phyloP scores from a whole-genome alignment of 1,140 invertebrate species.

The Macrotrachela quadricornifera region DNA sequence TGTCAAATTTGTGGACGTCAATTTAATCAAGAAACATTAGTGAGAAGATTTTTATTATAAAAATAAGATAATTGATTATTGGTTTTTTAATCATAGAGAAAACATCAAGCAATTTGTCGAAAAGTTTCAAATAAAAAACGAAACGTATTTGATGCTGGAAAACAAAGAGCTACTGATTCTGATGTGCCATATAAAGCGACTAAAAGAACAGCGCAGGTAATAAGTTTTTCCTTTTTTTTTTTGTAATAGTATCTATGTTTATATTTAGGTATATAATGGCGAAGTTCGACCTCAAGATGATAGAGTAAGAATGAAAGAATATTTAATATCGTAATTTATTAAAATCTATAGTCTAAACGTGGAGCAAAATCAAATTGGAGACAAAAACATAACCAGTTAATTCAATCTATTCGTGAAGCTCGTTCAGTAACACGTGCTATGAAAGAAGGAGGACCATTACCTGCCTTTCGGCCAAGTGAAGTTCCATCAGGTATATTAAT shows the following conservation, averaged over 20 bases:
- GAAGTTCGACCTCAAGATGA: not conserved
- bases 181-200: conserved; percentile 30
- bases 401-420: conserved; percentile 36
- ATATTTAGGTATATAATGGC: not conserved
- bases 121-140: conserved; percentile 49
- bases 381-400: conserved; percentile 37
- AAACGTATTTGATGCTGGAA: conserved; percentile 61
- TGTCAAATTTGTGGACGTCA: conserved; percentile 23
- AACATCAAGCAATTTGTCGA: conserved; percentile 56
- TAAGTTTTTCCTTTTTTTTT: too few species aligned
- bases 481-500: conserved; percentile 13
- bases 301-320: not conserved
- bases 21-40: conserved; percentile 23
- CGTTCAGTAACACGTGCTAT: conserved; percentile 25
- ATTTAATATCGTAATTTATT: not conserved
- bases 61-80: not conserved
- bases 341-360: not conserved
- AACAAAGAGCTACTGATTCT: conserved; percentile 54
- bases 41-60: conserved; percentile 9
- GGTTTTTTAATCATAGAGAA: conserved; percentile 24
- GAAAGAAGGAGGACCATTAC: conserved; percentile 19
- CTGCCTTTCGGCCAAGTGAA: conserved; percentile 23
- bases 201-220: conserved; percentile 11
- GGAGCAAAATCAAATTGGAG: conserved; percentile 31
- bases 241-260: too few species aligned